Conservation (phyloP, 2,888 invertebrate species). For the Drosophila mercatorum region DNA sequence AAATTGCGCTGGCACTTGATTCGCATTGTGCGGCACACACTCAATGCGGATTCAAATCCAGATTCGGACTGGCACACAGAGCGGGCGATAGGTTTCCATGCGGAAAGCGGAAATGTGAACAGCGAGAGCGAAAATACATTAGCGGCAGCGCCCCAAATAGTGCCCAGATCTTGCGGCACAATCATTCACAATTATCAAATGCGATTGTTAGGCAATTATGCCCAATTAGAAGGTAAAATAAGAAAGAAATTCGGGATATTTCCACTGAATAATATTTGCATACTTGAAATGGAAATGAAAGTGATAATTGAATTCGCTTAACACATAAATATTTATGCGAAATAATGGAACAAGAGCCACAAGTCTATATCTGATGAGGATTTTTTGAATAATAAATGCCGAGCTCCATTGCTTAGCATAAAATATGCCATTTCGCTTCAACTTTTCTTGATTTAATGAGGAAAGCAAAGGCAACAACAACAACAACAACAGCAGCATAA, state of each 20-base stretch:
- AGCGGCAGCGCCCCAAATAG: background rate
- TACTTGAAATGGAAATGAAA: constrained; percentile 33
- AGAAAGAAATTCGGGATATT: background rate
- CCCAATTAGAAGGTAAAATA: background rate
- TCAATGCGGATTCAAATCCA: constrained; percentile 20
- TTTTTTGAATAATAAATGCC: constrained; percentile 46
- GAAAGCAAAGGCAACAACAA: constrained; percentile 25
- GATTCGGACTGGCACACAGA: constrained; percentile 25
- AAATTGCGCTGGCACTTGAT: constrained; percentile 50
- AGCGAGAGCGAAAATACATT: constrained; percentile 25
- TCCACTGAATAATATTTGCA: background rate
- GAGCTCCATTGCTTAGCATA: constrained; percentile 8
- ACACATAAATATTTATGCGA: constrained; percentile 53
- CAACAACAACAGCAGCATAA: constrained; percentile 21
- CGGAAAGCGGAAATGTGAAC: constrained; percentile 65
- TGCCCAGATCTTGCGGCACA: background rate
- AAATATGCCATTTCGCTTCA: constrained; percentile 3
- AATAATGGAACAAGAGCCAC: constrained; percentile 6
- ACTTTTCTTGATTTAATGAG: constrained; percentile 41
- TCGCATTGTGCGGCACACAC: constrained; percentile 24
- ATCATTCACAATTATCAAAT: background rate
- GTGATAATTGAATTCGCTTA: constrained; percentile 28
- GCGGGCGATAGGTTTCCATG: constrained; percentile 18
- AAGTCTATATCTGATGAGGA: constrained; percentile 31
- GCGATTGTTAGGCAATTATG: background rate